Evolutionary conservation across 2,113 vertebrate genomes (phyloP).

Genomic region (Anguilla rostrata): DNA sequence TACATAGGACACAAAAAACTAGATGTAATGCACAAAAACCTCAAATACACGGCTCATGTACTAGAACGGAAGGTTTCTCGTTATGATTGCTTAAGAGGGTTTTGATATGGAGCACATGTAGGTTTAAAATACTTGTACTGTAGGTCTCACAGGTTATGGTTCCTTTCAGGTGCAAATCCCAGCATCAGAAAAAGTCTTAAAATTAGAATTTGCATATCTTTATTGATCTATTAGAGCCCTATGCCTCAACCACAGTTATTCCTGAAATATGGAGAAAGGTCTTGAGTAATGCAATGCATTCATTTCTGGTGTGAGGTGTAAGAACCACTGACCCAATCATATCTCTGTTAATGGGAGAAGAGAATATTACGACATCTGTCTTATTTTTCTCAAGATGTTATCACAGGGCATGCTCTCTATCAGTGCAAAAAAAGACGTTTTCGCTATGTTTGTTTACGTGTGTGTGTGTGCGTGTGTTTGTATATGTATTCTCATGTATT

Average conservation of each 20-base stretch:
- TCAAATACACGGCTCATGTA: not conserved
- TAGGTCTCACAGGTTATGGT: not conserved
- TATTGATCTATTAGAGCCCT: conserved; percentile 4
- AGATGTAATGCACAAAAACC: not conserved
- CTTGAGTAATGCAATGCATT: not conserved
- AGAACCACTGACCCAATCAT: not conserved
- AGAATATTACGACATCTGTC: not conserved
- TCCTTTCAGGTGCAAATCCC: not conserved
- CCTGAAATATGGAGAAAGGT: not conserved
- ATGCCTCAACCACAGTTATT: not conserved
- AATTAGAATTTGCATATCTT: not conserved
- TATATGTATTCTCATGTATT: too few species aligned
- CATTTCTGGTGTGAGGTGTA: not conserved
- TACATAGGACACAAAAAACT: not conserved
- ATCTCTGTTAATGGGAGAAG: not conserved
- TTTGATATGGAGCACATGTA: not conserved
- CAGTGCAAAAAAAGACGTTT: not conserved
- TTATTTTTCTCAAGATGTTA: not conserved
- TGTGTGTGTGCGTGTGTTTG: not conserved
- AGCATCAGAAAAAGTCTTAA: not conserved
- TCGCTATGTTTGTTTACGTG: not conserved
- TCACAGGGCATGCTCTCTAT: not conserved
- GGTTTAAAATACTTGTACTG: not conserved
- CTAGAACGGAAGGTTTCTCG: too few species aligned
- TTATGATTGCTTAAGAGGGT: not conserved